Evolutionary conservation across 1,140 invertebrate species (phyloP).

Genomic region (Phocides pigmalion): DNA sequence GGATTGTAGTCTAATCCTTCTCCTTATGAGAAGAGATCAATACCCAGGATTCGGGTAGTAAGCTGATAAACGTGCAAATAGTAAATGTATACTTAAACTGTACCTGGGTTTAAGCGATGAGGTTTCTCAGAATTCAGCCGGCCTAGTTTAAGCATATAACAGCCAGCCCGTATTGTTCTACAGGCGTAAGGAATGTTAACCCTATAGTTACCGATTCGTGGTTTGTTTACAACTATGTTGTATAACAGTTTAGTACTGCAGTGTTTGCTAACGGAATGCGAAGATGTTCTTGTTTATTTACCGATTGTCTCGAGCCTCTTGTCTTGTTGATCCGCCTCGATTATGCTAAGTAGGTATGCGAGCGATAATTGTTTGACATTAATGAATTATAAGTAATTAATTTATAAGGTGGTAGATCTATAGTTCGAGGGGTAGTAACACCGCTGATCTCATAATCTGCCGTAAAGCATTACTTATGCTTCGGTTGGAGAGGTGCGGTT

Average conservation of each 20-base stretch:
- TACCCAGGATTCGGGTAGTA: no score
- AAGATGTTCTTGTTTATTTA: conserved; percentile 1
- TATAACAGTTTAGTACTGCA: conserved; percentile 2
- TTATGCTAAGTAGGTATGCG: no score
- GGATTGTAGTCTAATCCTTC: no score
- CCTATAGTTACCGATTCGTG: conserved; percentile 4
- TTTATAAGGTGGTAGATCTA: no score
- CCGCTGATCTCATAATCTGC: no score
- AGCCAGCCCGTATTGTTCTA: conserved; percentile 9
- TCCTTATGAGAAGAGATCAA: no score
- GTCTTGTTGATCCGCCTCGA: no score
- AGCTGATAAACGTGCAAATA: background rate
- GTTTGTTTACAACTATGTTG: conserved; percentile 13
- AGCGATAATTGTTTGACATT: no score
- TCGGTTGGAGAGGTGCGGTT: no score
- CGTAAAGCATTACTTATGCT: no score
- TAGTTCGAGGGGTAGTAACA: no score
- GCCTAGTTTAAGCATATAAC: background rate
- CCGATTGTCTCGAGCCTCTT: conserved; percentile 6
- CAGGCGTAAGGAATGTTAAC: conserved; percentile 3
- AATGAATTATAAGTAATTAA: no score
- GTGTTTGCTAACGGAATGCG: conserved; percentile 11
- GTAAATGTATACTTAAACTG: background rate
- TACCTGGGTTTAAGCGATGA: background rate
- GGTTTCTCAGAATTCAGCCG: background rate